Evolutionary conservation across 2,113 vertebrate genomes (phyloP).

Genomic region (Galbula dea): DNA sequence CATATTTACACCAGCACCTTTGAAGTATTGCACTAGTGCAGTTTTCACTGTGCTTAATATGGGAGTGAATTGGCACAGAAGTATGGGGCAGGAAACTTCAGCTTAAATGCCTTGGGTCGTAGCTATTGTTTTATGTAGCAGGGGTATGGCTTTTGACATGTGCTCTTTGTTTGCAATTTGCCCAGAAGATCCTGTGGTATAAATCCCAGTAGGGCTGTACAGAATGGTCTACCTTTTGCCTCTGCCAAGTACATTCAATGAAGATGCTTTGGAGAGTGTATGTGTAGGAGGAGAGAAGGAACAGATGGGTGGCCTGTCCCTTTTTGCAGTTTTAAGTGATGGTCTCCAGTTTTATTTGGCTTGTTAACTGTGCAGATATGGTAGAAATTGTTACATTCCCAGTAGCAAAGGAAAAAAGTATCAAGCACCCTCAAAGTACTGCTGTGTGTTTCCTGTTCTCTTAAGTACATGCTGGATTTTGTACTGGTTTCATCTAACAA

Average conservation of each 20-base stretch:
- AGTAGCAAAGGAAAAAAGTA: background rate
- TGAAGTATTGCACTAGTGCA: fast-evolving
- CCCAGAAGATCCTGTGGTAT: background rate
- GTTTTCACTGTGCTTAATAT: background rate
- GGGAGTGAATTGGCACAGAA: background rate
- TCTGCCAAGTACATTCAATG: background rate
- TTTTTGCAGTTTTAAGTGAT: background rate
- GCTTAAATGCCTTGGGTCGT: background rate
- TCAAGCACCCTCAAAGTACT: fast-evolving
- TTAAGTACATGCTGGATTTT: background rate
- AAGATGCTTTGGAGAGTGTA: background rate
- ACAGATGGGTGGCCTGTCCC: background rate
- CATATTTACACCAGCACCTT: background rate
- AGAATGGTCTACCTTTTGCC: background rate
- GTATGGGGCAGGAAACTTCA: background rate
- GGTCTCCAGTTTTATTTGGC: background rate
- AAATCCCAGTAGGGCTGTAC: background rate
- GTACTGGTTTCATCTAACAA: background rate
- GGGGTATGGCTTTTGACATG: background rate
- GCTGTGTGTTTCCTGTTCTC: background rate
- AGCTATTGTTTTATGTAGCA: background rate
- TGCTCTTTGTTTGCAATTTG: background rate
- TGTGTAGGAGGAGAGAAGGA: background rate
- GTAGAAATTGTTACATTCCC: background rate
- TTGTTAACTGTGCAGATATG: background rate